Evolutionary conservation across 2,888 invertebrate genomes (phyloP).

Genomic region (Coelogynopora nodosa): DNA sequence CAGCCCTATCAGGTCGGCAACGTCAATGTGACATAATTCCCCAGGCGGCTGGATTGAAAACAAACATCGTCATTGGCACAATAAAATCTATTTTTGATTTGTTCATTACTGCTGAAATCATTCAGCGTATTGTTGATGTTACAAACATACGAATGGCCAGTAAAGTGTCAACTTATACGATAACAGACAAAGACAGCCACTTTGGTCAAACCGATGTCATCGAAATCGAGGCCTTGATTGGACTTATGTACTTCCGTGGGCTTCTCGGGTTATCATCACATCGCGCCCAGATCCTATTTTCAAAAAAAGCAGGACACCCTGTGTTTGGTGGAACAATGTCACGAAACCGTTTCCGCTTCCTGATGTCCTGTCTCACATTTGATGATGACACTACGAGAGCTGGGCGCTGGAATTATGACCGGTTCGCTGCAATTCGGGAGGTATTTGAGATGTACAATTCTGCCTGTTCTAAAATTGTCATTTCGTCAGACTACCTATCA

Average conservation of each 20-base stretch:
- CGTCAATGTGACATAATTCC: background rate
- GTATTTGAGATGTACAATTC: background rate
- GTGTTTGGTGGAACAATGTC: slow-evolving; percentile 16
- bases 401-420: background rate
- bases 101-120: too few relatives aligned
- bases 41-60: background rate
- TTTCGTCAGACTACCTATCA: background rate
- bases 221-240: background rate
- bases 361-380: background rate
- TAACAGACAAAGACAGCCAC: background rate
- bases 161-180: background rate
- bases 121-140: too few relatives aligned
- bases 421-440: background rate
- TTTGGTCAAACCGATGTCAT: background rate
- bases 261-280: background rate
- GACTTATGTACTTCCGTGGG: background rate
- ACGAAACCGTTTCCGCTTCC: background rate
- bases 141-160: background rate
- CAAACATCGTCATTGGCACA: background rate
- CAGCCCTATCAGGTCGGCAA: background rate
- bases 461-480: background rate
- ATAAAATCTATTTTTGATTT: too few relatives aligned
- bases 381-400: background rate
- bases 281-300: background rate
- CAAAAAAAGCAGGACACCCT: background rate